Conservation (phyloP, 2,888 invertebrate species). For the Peribatodes rhomboidaria region DNA sequence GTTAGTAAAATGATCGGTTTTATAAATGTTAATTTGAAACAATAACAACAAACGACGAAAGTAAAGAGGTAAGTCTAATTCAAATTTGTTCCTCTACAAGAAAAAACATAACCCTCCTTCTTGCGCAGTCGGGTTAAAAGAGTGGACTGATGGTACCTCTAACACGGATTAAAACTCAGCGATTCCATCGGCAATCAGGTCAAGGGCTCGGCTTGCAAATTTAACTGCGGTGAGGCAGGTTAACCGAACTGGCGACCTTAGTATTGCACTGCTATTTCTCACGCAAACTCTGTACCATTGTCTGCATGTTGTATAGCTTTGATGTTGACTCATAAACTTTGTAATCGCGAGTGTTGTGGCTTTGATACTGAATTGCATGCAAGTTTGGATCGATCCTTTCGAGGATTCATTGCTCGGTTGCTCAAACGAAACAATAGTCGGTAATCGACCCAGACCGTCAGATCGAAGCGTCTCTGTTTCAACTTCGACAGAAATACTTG, state of each 20-base stretch:
- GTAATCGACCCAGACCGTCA: no score
- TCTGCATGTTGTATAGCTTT: background rate
- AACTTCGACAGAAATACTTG: no score
- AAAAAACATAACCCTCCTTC: no score
- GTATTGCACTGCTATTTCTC: conserved; percentile 26
- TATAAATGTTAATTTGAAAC: no score
- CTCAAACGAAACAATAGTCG: no score
- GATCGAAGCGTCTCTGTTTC: no score
- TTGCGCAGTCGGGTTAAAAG: no score
- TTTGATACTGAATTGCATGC: background rate
- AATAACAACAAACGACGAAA: no score
- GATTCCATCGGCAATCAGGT: conserved; percentile 38
- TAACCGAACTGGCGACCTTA: conserved; percentile 22
- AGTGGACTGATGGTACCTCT: background rate
- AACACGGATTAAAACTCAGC: conserved; percentile 24
- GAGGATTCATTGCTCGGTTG: no score
- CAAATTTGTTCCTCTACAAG: background rate
- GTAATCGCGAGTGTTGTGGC: background rate
- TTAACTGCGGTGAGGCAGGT: conserved; percentile 23
- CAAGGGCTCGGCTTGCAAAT: conserved; percentile 42
- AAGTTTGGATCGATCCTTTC: no score
- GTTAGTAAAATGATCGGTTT: no score
- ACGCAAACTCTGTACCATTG: conserved; percentile 20
- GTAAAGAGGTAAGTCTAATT: no score
- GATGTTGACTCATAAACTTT: background rate